A percentile compares a stretch with the other conserved stretches of the same genome.
These are phyloP conservation scores for Opisthocomus hoazin DNA, from an alignment of 2,113 vertebrate genomes.

Conservation along the genomic window DNA sequence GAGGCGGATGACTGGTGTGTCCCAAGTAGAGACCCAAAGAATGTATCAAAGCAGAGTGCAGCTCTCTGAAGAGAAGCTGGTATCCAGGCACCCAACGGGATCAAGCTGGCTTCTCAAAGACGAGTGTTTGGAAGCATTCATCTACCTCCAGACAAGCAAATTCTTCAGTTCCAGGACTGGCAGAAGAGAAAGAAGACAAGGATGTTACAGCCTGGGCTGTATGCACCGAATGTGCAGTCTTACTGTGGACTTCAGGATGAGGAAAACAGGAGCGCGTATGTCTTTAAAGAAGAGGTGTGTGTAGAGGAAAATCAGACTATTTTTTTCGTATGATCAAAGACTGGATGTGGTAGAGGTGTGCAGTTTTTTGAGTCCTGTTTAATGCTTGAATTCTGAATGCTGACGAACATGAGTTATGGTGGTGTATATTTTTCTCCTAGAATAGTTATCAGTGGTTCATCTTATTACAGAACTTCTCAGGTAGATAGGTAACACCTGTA, in stretches of 20 bases:
- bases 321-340: conserved; percentile 1
- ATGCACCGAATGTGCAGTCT: not conserved
- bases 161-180: not conserved
- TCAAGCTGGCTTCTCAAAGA: conserved; percentile 59
- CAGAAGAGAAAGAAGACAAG: not conserved
- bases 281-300: not conserved
- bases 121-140: conserved; percentile 3
- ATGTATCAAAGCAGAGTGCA: conserved; percentile 76
- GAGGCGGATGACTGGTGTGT: conserved; percentile 97
- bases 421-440: conserved; percentile 19
- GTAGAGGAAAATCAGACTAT: not conserved
- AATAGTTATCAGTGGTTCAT: not conserved
- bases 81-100: conserved; percentile 15
- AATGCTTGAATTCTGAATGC: conserved; percentile 32
- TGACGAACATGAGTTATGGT: not conserved
- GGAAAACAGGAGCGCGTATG: not conserved
- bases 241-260: not conserved
- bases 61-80: conserved; percentile 52
- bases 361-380: conserved; percentile 20
- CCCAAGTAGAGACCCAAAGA: conserved; percentile 88
- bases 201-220: not conserved
- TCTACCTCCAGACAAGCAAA: not conserved
- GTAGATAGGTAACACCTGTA: not conserved
- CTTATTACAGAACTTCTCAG: conserved; percentile 20
- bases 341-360: not conserved